These are phyloP conservation scores for Nixonia krombeini DNA, from an alignment of 1,140 invertebrate genomes.

Conservation along the genomic window DNA sequence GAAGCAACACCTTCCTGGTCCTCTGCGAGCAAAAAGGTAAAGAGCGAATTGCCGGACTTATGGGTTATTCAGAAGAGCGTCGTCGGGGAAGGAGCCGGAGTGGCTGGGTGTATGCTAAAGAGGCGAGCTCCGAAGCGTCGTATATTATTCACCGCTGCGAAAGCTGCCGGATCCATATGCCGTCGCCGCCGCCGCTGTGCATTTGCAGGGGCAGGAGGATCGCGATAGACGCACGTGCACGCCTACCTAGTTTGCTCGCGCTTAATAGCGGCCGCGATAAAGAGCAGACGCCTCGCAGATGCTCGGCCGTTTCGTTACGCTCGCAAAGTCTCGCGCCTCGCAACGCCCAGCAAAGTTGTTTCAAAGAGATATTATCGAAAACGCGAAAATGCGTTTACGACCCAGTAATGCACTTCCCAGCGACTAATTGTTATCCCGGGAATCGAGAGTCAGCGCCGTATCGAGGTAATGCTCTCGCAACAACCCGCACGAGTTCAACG, in stretches of 20 bases:
- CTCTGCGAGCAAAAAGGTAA: not conserved
- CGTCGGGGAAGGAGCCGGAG: constrained; percentile 25
- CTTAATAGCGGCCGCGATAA: constrained; percentile 44
- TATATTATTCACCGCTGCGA: constrained; percentile 35
- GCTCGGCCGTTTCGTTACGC: constrained; percentile 24
- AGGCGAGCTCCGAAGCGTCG: constrained; percentile 23
- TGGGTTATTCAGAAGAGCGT: constrained; percentile 37
- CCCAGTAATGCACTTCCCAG: no score
- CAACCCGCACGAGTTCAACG: no score
- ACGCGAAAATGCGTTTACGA: no score
- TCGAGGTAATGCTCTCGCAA: no score
- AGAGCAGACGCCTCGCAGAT: constrained; percentile 34
- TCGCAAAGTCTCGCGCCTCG: no score
- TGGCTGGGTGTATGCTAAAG: constrained; percentile 34
- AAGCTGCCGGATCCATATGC: constrained; percentile 23
- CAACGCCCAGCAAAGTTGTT: no score
- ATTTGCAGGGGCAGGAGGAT: constrained; percentile 30
- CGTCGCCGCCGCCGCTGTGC: constrained; percentile 1
- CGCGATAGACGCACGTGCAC: constrained; percentile 43
- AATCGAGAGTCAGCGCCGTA: no score
- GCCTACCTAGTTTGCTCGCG: constrained; percentile 44
- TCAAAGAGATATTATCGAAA: no score
- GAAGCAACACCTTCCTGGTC: no score
- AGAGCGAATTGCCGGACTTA: constrained; percentile 8
- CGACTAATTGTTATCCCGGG: no score